phyloP scores from a whole-genome alignment of 1,140 invertebrate species.

The Trialeurodes vaporariorum region DNA sequence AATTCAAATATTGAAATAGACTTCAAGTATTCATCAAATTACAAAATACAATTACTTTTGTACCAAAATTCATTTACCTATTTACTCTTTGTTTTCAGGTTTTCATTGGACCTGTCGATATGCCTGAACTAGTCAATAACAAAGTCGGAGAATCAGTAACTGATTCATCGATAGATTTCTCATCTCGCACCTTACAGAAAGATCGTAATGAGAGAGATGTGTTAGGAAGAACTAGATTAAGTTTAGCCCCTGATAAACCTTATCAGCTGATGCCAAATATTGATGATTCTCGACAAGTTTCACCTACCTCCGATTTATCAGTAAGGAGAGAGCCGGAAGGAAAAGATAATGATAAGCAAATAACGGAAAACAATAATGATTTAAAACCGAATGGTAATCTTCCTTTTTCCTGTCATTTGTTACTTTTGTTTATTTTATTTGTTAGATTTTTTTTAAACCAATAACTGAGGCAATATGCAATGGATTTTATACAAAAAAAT shows the following conservation, averaged over 20 bases:
- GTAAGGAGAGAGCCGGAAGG: not conserved
- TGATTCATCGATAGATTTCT: not conserved
- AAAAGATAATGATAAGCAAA: not conserved
- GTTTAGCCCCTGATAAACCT: not conserved
- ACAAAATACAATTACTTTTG: no score
- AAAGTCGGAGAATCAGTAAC: not conserved
- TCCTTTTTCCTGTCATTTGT: not conserved
- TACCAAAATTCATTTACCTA: no score
- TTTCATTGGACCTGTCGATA: conserved; percentile 3
- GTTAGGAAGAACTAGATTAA: not conserved
- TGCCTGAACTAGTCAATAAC: not conserved
- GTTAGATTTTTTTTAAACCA: not conserved
- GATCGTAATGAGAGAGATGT: not conserved
- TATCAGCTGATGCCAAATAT: not conserved
- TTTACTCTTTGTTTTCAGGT: not conserved
- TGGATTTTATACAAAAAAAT: no score
- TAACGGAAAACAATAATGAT: not conserved
- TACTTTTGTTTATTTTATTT: not conserved
- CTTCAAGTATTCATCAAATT: no score
- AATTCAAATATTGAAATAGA: no score
- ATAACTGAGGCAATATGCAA: no score
- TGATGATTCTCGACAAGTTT: not conserved
- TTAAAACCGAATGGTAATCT: not conserved
- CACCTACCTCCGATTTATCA: not conserved
- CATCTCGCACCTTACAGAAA: no score